Evolutionary conservation across 2,113 vertebrate species (phyloP).

Genomic region (Balaeniceps rex): DNA sequence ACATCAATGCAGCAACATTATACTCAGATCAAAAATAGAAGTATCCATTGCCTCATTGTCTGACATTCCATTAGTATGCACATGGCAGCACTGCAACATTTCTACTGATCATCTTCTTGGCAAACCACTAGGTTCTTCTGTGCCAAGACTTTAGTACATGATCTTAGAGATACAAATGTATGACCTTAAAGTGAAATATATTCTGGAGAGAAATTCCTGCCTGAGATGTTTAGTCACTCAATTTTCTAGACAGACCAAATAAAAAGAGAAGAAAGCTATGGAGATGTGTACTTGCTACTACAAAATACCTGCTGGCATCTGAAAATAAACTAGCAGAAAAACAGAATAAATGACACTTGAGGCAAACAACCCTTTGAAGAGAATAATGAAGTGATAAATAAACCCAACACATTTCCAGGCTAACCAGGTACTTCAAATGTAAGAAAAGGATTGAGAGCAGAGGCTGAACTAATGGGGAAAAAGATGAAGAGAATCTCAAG

Average conservation of each 20-base stretch:
- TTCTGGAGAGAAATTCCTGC: not conserved
- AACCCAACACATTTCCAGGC: not conserved
- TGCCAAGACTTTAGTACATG: not conserved
- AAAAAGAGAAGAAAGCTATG: not conserved
- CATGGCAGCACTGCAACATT: not conserved
- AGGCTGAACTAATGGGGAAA: not conserved
- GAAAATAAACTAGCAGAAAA: constrained; percentile 19
- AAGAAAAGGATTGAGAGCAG: not conserved
- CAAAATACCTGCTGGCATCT: not conserved
- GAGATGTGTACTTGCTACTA: not conserved
- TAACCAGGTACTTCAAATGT: not conserved
- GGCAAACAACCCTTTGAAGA: not conserved
- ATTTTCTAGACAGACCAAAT: not conserved
- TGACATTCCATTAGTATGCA: not conserved
- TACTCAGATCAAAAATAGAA: not conserved
- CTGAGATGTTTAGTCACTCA: not conserved
- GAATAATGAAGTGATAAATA: constrained; percentile 18
- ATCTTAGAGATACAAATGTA: not conserved
- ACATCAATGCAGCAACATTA: not conserved
- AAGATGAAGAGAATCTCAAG: not conserved
- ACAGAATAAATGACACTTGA: not conserved
- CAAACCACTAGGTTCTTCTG: not conserved
- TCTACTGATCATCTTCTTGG: not conserved
- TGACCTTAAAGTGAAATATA: not conserved
- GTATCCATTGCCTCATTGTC: not conserved